Base-by-base conservation (phyloP, 2,888 invertebrate species). In the Melitaea athalia region DNA sequence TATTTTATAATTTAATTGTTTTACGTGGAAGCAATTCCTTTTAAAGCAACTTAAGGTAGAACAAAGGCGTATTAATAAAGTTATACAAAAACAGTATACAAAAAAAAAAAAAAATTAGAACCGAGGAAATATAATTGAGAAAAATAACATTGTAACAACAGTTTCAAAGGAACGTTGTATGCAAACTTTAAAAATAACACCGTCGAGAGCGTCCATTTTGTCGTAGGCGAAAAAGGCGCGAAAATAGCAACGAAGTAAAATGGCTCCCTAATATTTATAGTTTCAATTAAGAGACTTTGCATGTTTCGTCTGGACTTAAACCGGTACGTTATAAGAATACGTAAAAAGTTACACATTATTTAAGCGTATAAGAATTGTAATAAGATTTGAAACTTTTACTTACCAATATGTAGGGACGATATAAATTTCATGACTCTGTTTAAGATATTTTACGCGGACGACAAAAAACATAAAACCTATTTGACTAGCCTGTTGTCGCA, bases 201-300 rank as follows among this genome's bases (percentile, higher is more conserved):
- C 68, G 63, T 64, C 67, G 68, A 59, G 68, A 59, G 68, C 69
- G 68, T 65, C 70, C 71, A 74, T 73, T 70, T 71, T 72, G 73
- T 70, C 71, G 67, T 74, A 59, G 61, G 72, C 71, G 72, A 74
- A 75, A 74, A 74, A 71, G 68, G 74, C 74, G 74, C 73, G 81
- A 84, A 85, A 87, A 85, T 84, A 83, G 79, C 79, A 76, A 80
- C 78, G 77, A 76, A 81, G 80, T 77, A 84, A 86, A 86, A 84
- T 80, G 85, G 81, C 83, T 78, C 81, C 76, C 81, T 85, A 84
- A 85, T 89, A 91, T 90, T 91, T 90, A 89, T 89, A 88, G 90
- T 89, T 89, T 89, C 88, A 91, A 91, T 91, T 91, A 91, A 85
- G 83, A 81, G 82, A 75, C 79, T 83, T 83, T 78, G 86, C 87